A percentile compares a stretch with the other conserved stretches of the same genome.
Conservation (phyloP, 2,888 invertebrate genomes). For the Malthinus flaveolus region DNA sequence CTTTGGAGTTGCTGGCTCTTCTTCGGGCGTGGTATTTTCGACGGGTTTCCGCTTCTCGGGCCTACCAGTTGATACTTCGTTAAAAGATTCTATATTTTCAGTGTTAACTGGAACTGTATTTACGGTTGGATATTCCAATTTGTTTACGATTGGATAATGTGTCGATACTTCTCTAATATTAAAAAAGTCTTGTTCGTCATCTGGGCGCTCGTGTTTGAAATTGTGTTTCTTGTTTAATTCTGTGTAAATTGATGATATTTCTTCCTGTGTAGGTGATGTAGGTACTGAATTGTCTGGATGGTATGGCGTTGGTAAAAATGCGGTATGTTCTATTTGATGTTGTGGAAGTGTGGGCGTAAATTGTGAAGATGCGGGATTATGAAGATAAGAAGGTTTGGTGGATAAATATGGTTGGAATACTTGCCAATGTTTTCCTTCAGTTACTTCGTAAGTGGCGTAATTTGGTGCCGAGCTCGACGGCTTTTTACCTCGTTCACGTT, state of each 20-base stretch:
- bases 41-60: constrained; percentile 32
- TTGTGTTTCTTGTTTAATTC: constrained; percentile 44
- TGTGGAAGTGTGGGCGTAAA: constrained; percentile 15
- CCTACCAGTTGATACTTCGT: constrained; percentile 33
- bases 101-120: constrained; percentile 15
- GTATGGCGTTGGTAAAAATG: constrained; percentile 52
- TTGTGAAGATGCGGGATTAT: constrained; percentile 6
- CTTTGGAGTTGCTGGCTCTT: constrained; percentile 32
- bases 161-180: constrained; percentile 54
- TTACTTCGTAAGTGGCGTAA: constrained; percentile 51
- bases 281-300: constrained; percentile 46
- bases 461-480: constrained; percentile 37
- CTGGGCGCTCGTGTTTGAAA: background rate
- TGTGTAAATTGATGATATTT: constrained; percentile 50
- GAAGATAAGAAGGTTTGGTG: constrained; percentile 12
- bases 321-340: constrained; percentile 27
- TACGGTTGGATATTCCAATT: constrained; percentile 33
- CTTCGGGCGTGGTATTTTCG: constrained; percentile 34
- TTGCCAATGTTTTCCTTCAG: constrained; percentile 48
- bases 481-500: constrained; percentile 22
- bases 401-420: constrained; percentile 30
- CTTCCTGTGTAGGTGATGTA: constrained; percentile 50
- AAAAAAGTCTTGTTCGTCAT: constrained; percentile 38
- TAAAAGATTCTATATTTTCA: constrained; percentile 22
- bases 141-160: constrained; percentile 51